phyloP scores from a whole-genome alignment of 2,888 invertebrate genomes.

The Galerucella nymphaeae region DNA sequence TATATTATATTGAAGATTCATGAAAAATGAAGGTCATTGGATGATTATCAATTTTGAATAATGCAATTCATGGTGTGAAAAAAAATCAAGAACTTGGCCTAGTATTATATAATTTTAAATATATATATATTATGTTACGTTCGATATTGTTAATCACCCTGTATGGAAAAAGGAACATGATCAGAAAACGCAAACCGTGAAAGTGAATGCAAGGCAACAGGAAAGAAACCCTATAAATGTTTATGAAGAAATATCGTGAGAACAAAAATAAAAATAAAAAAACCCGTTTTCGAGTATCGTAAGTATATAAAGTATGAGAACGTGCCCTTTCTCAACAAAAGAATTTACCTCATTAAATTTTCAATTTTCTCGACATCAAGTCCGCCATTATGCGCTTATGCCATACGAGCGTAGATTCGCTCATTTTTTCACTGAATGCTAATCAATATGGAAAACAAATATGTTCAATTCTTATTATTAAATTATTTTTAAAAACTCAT shows the following conservation, averaged over 20 bases:
- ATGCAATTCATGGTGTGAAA: too few species aligned
- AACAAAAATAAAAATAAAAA: conserved; percentile 38
- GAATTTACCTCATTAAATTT: conserved; percentile 42
- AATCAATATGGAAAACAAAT: conserved; percentile 28
- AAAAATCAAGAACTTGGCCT: too few species aligned
- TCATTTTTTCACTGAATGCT: conserved; percentile 24
- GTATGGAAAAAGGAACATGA: conserved; percentile 36
- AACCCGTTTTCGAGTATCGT: conserved; percentile 31
- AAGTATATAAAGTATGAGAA: conserved; percentile 37
- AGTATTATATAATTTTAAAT: background rate
- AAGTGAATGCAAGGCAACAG: conserved; percentile 46
- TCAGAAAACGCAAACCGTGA: conserved; percentile 44
- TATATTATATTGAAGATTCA: too few species aligned
- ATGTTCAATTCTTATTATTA: conserved; percentile 9
- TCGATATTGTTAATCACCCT: conserved; percentile 18
- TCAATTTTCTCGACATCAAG: conserved; percentile 34
- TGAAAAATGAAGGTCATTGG: too few species aligned
- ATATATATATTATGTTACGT: background rate
- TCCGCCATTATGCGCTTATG: conserved; percentile 6
- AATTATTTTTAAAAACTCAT: background rate
- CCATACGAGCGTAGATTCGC: conserved; percentile 11
- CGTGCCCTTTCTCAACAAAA: conserved; percentile 40
- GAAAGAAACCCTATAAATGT: conserved; percentile 51
- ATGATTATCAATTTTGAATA: too few species aligned
- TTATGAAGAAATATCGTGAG: conserved; percentile 51